Base-by-base conservation (phyloP, 2,797 vertebrate genomes). In the Rachycentron canadum region DNA sequence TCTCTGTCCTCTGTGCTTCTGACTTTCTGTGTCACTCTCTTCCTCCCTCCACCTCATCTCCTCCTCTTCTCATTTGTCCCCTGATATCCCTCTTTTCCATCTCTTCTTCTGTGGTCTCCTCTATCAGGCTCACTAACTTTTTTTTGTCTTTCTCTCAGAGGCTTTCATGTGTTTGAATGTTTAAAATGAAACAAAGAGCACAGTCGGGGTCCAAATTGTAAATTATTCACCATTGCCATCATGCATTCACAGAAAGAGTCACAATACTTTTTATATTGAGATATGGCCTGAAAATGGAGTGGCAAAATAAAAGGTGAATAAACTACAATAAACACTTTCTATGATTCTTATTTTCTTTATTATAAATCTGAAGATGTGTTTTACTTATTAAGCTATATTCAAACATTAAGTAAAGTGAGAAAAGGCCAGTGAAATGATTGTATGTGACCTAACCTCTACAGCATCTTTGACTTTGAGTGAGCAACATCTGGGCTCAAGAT, bases 91-190 rank as follows among this genome's bases (percentile, higher is more conserved):
- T 59, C 32, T 60, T n/a, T n/a, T 58, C 38, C 9, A 23, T 36
- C 45, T 30, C 7, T 52, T 50, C 52, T 72, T 58, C 5, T 23
- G 21, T 40, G 23, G 2, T 67, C 58, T 38, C 26, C 21, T 45
- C 17, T 64, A 50, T 76, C 43, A 17, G 2, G 59, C 45, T 53
- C 6, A 0, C 19, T n/a, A 45, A 21, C 41, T 60, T 47, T 40
- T 63, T 50, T 45, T 26, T 25, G 40, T 70, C 21, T 69, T 38
- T 62, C 36, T 68, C 11, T 69, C 53, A 14, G 40, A 78, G 19
- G 49, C 63, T 62, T 83, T 81, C 28, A 23, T 60, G 62, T 63
- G 21, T 69, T 76, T 82, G 26, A 78, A 72, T 52, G 41, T 72
- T 78, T 68, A 57, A 72, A 74, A 70, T 32, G 7, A 69, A 19